phyloP scores from a whole-genome alignment of 1,140 invertebrate genomes.

The Oryzaephilus surinamensis region DNA sequence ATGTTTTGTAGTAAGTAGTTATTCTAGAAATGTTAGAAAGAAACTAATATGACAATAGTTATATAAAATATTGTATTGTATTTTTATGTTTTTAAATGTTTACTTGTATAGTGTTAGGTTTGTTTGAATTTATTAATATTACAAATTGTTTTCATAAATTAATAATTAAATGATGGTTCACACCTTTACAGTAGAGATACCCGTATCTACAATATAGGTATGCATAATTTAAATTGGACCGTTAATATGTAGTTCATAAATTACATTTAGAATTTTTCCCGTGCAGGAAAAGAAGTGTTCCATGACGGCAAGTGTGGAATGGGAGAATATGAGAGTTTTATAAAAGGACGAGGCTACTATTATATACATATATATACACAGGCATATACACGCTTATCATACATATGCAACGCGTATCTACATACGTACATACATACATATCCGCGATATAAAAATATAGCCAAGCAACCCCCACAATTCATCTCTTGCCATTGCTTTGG shows the following conservation, averaged over 20 bases:
- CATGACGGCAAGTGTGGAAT: conserved; percentile 6
- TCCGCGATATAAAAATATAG: conserved; percentile 22
- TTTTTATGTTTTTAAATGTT: too few species aligned
- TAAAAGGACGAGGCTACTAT: conserved; percentile 21
- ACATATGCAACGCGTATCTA: conserved; percentile 28
- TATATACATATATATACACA: too few species aligned
- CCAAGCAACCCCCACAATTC: conserved; percentile 11
- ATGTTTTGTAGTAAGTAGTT: neutral
- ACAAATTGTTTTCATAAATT: too few species aligned
- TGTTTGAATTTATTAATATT: too few species aligned
- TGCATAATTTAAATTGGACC: neutral
- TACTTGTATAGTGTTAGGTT: too few species aligned
- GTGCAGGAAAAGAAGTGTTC: conserved; percentile 1
- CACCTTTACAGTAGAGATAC: too few species aligned
- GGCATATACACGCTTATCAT: conserved; percentile 18
- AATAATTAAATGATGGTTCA: too few species aligned
- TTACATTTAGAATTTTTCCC: neutral
- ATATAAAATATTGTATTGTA: too few species aligned
- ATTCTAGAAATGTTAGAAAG: neutral
- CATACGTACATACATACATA: conserved; percentile 18
- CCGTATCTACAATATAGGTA: neutral
- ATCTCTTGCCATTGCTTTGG: conserved; percentile 7
- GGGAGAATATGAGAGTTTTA: conserved; percentile 14
- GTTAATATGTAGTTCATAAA: neutral
- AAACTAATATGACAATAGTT: neutral